These are phyloP conservation scores for Metopia argyrocephala DNA, from an alignment of 2,888 invertebrate species.

Conservation along the genomic window DNA sequence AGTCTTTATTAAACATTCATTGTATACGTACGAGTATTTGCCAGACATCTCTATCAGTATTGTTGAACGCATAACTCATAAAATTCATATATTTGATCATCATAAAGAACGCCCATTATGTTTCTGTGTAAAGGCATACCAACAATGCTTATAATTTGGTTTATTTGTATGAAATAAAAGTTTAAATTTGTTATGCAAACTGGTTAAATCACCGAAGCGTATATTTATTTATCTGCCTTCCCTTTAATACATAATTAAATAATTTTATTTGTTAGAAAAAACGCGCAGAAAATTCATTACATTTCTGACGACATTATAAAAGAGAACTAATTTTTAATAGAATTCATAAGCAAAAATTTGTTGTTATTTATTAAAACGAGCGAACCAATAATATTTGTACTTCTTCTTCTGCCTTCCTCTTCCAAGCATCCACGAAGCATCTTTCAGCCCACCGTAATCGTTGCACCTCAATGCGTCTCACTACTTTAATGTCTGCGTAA, in stretches of 20 bases:
- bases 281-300: no score
- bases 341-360: no score
- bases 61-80: slow-evolving; percentile 24
- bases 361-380: no score
- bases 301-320: no score
- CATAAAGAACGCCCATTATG: slow-evolving; percentile 23
- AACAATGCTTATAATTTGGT: background rate
- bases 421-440: no score
- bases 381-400: no score
- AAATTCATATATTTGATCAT: background rate
- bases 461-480: no score
- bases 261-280: slow-evolving; percentile 49
- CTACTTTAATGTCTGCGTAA: no score
- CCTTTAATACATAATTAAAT: slow-evolving; percentile 22
- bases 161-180: background rate
- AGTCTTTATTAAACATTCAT: background rate
- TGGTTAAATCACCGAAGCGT: slow-evolving; percentile 69
- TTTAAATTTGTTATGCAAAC: slow-evolving; percentile 68
- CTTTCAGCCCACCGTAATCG: no score
- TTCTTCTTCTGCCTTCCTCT: no score
- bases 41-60: background rate
- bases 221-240: slow-evolving; percentile 25
- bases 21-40: background rate
- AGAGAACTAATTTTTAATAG: no score
- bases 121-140: slow-evolving; percentile 18